Base-by-base conservation (phyloP, 53 echinoderm and acorn worm genomes). In the Mesocentrotus franciscanus region DNA sequence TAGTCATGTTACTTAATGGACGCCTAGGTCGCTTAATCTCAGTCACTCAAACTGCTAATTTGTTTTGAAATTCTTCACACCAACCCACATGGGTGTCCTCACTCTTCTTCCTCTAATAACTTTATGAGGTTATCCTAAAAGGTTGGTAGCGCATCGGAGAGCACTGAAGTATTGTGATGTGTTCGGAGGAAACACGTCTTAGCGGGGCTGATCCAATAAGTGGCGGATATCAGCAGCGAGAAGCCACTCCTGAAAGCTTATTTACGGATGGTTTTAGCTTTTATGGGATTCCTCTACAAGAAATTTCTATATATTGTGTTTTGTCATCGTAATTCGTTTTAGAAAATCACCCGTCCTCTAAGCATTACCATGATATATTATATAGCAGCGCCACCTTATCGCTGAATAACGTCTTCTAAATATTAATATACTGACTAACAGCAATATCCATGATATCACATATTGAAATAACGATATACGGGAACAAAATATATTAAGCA, bases 141-240 rank as follows among this genome's bases (percentile, higher is more conserved):
- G 87, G 57, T 87, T 58, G n/a, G 56, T 87, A 18, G 87, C 10
- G 56, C 57, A 4, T 12, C 57, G 58, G n/a, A 56, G 87, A 9
- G 56, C 58, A 87, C 57, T n/a, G 24, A 87, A 87, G 56, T 58
- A 57, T 87, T n/a, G 9, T 87, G 87, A 10, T 57, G 58, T 87
- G 59, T 87, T 57, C 87, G 39, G 22, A 35, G 81, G 35, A 91
- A 91, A 91, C 91, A 66, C 91, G 35, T 91, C 91, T 74, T 64
- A 92, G 29, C 22, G 56, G 58, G 57, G 0, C 74, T 92, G 24
- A 92, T 92, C 92, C 92, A 92, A 92, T 92, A 92, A 92, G 92
- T 17, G n/a, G 11, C 12, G 49, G 75, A 92, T 74, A 71, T 74
- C 29, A 55, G 56, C 72, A 27, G n/a, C 13, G 35, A 56, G 27